Conservation (phyloP, 1,140 invertebrate genomes). For the Metaphire vulgaris region DNA sequence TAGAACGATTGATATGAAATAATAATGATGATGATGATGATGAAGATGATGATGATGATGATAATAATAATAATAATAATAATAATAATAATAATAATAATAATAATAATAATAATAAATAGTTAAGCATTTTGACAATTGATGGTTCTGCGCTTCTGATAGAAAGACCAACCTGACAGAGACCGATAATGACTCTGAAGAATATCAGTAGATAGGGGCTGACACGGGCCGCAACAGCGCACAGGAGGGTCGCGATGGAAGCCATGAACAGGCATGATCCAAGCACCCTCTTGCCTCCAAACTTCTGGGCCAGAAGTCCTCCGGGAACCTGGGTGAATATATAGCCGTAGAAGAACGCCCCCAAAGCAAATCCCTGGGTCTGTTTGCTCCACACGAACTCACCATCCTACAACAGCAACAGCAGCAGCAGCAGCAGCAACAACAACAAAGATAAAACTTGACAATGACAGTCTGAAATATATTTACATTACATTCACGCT, state of each 20-base stretch:
- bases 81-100: too few relatives aligned
- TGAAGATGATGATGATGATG: too few relatives aligned
- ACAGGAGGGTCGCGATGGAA: slow-evolving; percentile 68
- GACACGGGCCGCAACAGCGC: slow-evolving; percentile 62
- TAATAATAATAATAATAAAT: too few relatives aligned
- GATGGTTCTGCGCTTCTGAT: too few relatives aligned
- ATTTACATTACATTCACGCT: too few relatives aligned
- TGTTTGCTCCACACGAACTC: neutral
- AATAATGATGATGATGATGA: too few relatives aligned
- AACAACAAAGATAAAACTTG: too few relatives aligned
- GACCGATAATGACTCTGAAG: slow-evolving; percentile 70
- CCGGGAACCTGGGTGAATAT: neutral
- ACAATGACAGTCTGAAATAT: too few relatives aligned
- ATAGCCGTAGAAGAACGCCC: neutral
- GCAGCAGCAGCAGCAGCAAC: too few relatives aligned
- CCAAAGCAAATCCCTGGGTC: neutral
- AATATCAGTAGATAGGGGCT: slow-evolving; percentile 63
- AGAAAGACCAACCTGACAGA: slow-evolving; percentile 75
- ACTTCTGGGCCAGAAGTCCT: slow-evolving; percentile 34
- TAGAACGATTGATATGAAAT: too few relatives aligned
- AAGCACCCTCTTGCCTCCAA: slow-evolving; percentile 69
- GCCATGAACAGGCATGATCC: slow-evolving; percentile 69
- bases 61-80: too few relatives aligned
- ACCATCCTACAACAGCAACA: neutral
- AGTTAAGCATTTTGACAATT: too few relatives aligned